A percentile compares a stretch with the other conserved stretches of the same genome.
Conservation (phyloP, 2,113 vertebrate species). For the Alethe diademata region DNA sequence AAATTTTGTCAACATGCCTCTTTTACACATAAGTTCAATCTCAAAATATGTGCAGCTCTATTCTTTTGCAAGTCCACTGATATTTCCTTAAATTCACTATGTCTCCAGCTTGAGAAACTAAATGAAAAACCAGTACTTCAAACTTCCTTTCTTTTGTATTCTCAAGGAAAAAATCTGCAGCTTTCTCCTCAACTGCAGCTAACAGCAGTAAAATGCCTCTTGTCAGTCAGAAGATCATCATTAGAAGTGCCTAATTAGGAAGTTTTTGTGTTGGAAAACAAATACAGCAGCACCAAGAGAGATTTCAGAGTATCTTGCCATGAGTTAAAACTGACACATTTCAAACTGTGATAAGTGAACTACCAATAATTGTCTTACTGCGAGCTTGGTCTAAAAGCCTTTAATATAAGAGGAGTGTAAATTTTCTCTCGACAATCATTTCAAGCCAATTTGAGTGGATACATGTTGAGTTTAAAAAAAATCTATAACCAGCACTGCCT, state of each 20-base stretch:
- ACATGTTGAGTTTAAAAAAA: not conserved
- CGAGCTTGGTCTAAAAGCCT: not conserved
- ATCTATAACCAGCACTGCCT: not conserved
- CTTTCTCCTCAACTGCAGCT: not conserved
- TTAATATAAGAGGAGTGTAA: not conserved
- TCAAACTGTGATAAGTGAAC: constrained; percentile 20
- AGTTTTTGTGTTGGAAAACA: not conserved
- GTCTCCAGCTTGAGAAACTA: not conserved
- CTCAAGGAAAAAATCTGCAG: not conserved
- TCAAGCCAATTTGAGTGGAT: not conserved
- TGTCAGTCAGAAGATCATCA: not conserved
- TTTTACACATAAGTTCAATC: not conserved
- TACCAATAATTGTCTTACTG: not conserved
- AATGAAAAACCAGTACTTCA: fast-evolving
- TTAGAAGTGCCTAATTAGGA: not conserved
- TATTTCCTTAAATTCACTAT: not conserved
- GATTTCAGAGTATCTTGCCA: not conserved
- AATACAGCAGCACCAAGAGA: not conserved
- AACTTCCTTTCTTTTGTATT: not conserved
- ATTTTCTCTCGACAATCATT: not conserved
- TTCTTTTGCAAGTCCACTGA: not conserved
- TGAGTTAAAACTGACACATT: not conserved
- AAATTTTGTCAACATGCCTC: not conserved
- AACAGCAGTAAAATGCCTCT: not conserved
- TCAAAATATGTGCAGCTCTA: not conserved